Evolutionary conservation across 2,888 invertebrate genomes (phyloP).

Genomic region (Sinelater perroti): DNA sequence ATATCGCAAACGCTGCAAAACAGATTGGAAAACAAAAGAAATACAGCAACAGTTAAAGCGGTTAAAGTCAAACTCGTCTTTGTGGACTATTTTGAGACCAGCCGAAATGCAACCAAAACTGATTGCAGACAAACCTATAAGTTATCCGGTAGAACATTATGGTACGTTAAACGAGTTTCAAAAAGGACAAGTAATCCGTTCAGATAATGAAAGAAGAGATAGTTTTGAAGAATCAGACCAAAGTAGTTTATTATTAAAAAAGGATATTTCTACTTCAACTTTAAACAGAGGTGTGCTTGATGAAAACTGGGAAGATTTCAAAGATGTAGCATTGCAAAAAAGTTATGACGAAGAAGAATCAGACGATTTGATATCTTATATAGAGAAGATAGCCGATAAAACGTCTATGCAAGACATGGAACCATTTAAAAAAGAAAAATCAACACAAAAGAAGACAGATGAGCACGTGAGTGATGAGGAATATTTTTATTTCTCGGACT

Average conservation of each 20-base stretch:
- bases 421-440: slow-evolving; percentile 15
- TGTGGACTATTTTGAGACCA: slow-evolving; percentile 31
- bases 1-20: slow-evolving; percentile 25
- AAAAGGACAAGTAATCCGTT: too few species aligned
- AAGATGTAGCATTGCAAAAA: slow-evolving; percentile 24
- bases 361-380: slow-evolving; percentile 34
- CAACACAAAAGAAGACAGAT: slow-evolving; percentile 25
- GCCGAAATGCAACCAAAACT: slow-evolving; percentile 10
- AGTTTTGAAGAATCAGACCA: too few species aligned
- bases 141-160: slow-evolving; percentile 32
- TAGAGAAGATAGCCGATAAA: slow-evolving; percentile 33
- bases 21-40: slow-evolving; percentile 23
- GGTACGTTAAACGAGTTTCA: background rate
- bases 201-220: background rate
- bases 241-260: too few species aligned
- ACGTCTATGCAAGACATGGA: slow-evolving; percentile 32
- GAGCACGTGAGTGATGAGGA: slow-evolving; percentile 32
- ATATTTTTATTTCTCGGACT: slow-evolving; percentile 26
- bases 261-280: slow-evolving; percentile 26
- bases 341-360: slow-evolving; percentile 20
- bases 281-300: slow-evolving; percentile 20
- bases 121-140: slow-evolving; percentile 25
- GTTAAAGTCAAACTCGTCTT: slow-evolving; percentile 19
- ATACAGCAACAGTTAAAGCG: slow-evolving; percentile 18
- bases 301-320: slow-evolving; percentile 24